These are phyloP conservation scores for Hippocampus comes DNA, from an alignment of 2,113 vertebrate species.

Conservation along the genomic window DNA sequence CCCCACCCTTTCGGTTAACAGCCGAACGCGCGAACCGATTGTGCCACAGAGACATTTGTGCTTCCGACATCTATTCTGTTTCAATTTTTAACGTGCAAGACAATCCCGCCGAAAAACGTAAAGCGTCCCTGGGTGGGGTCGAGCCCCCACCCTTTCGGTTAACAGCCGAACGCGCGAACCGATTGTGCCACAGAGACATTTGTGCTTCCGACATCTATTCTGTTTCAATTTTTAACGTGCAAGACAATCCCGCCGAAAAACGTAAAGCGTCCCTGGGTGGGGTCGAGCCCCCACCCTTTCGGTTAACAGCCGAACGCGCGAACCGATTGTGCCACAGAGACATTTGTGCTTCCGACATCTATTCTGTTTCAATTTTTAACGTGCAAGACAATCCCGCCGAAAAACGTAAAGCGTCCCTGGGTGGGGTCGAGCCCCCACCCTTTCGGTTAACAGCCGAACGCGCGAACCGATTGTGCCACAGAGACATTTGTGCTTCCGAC, in stretches of 20 bases:
- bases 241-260: too few species aligned
- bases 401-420: constrained; percentile 28
- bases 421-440: constrained; percentile 48
- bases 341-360: too few species aligned
- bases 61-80: too few species aligned
- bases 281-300: constrained; percentile 52
- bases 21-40: constrained; percentile 61
- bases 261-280: constrained; percentile 41
- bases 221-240: too few species aligned
- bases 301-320: constrained; percentile 53
- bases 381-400: too few species aligned
- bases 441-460: constrained; percentile 45
- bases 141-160: constrained; percentile 55
- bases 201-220: too few species aligned
- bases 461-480: constrained; percentile 56
- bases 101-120: too few species aligned
- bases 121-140: constrained; percentile 42
- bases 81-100: too few species aligned
- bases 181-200: constrained; percentile 51
- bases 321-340: constrained; percentile 49
- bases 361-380: too few species aligned
- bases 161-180: constrained; percentile 51
- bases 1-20: constrained; percentile 60
- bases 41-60: constrained; percentile 50
- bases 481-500: constrained; percentile 14